These are phyloP conservation scores for Polypedilum pembai DNA, from an alignment of 1,140 invertebrate species.

Conservation along the genomic window DNA sequence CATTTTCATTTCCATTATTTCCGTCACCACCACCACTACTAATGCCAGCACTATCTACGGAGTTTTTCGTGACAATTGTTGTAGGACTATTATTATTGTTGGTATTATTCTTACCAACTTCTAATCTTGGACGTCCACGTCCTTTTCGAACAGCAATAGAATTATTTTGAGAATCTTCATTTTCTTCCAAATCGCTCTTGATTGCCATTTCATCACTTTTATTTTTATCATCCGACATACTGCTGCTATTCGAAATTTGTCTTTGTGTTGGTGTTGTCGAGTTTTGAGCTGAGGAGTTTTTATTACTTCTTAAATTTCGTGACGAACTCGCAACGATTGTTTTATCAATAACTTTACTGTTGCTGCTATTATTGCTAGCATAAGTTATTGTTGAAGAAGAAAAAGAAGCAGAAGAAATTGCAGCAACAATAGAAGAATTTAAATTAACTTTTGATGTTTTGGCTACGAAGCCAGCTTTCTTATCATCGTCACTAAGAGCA, in stretches of 20 bases:
- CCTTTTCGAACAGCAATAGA: not conserved
- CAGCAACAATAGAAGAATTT: not conserved
- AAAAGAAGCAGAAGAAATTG: too few relatives aligned
- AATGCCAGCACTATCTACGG: not conserved
- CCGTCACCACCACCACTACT: not conserved
- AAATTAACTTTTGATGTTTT: not conserved
- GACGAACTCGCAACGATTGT: not conserved
- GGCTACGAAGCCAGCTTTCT: not conserved
- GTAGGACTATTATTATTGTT: not conserved
- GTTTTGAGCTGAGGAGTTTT: not conserved
- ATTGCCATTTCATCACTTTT: constrained; percentile 25
- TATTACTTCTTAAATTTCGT: constrained; percentile 25
- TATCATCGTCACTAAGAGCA: constrained; percentile 27
- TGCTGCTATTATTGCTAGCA: not conserved
- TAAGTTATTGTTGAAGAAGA: not conserved
- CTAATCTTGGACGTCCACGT: constrained; percentile 4
- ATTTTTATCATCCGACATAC: constrained; percentile 27
- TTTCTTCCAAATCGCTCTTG: not conserved
- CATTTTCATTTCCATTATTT: constrained; percentile 10
- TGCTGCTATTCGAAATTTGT: constrained; percentile 3
- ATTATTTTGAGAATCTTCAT: not conserved
- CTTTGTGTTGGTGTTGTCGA: constrained; percentile 21
- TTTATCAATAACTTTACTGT: constrained; percentile 23
- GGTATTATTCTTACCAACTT: not conserved
- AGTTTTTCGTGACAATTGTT: not conserved